These are phyloP conservation scores for Microplitis deprimator DNA, from an alignment of 2,888 invertebrate species.

Conservation along the genomic window DNA sequence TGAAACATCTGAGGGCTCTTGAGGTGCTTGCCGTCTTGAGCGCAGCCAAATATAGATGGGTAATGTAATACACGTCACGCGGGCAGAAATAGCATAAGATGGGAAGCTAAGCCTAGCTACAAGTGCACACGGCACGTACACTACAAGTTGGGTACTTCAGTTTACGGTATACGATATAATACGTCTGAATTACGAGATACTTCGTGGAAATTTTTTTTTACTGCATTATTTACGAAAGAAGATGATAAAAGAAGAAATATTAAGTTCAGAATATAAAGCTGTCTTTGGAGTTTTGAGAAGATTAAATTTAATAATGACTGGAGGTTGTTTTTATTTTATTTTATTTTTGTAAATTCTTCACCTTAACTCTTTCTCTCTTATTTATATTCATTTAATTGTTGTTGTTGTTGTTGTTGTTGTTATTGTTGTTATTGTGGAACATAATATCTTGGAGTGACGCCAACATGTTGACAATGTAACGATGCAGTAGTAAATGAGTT, in stretches of 20 bases:
- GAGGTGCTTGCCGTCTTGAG: slow-evolving; percentile 46
- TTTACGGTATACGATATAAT: slow-evolving; percentile 13
- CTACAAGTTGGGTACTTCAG: slow-evolving; percentile 6
- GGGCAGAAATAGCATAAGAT: slow-evolving; percentile 74
- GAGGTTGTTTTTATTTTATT: slow-evolving; percentile 12
- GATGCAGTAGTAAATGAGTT: not conserved
- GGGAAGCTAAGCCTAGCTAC: slow-evolving; percentile 67
- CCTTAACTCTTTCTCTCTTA: slow-evolving; percentile 15
- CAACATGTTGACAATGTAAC: slow-evolving; percentile 8
- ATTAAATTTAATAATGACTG: not conserved
- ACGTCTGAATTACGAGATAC: slow-evolving; percentile 29
- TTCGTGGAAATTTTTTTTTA: slow-evolving; percentile 30
- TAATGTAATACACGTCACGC: slow-evolving; percentile 75
- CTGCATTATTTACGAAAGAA: not conserved
- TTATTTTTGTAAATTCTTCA: not conserved
- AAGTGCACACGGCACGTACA: slow-evolving; percentile 73
- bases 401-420: not conserved
- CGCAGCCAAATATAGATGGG: slow-evolving; percentile 74
- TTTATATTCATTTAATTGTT: not conserved
- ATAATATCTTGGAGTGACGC: slow-evolving; percentile 9
- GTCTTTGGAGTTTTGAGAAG: not conserved
- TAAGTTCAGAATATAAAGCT: not conserved
- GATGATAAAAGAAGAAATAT: not conserved
- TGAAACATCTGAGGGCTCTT: slow-evolving; percentile 36
- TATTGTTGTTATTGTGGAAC: not conserved